These are phyloP conservation scores for Platichthys stellatus DNA, from an alignment of 2,113 vertebrate species.

Conservation along the genomic window DNA sequence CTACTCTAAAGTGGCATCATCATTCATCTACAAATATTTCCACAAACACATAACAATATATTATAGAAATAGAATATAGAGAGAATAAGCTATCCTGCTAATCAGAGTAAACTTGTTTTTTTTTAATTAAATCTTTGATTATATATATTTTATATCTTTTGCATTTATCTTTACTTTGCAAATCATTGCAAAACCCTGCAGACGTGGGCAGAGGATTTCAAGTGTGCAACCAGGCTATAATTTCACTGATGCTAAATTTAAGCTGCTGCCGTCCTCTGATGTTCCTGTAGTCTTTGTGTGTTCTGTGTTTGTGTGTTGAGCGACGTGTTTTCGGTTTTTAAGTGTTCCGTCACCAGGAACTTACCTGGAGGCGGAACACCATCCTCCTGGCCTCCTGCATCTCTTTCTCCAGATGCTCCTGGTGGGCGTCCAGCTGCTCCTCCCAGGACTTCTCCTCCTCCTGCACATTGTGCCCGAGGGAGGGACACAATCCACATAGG, in stretches of 20 bases:
- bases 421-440: conserved; percentile 93
- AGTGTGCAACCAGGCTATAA: background rate
- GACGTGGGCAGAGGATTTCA: background rate
- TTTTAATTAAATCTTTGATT: too few species aligned
- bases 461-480: conserved; percentile 79
- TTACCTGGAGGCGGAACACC: conserved; percentile 95
- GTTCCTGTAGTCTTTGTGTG: background rate
- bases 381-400: conserved; percentile 98
- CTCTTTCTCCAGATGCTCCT: conserved; percentile 95
- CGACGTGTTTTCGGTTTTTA: background rate
- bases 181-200: background rate
- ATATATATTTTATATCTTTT: background rate
- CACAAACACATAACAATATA: too few species aligned
- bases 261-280: background rate
- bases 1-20: too few species aligned
- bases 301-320: conserved; percentile 4
- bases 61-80: too few species aligned
- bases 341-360: conserved; percentile 5
- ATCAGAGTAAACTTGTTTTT: too few species aligned
- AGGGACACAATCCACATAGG: conserved; percentile 75
- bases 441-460: conserved; percentile 91
- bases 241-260: background rate
- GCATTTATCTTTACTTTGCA: background rate
- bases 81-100: too few species aligned
- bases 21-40: background rate